Percentiles rank a stretch among this genome's conserved stretches.
These are phyloP conservation scores for Leptarthrus brevirostris DNA, from an alignment of 2,888 invertebrate species.

Conservation along the genomic window DNA sequence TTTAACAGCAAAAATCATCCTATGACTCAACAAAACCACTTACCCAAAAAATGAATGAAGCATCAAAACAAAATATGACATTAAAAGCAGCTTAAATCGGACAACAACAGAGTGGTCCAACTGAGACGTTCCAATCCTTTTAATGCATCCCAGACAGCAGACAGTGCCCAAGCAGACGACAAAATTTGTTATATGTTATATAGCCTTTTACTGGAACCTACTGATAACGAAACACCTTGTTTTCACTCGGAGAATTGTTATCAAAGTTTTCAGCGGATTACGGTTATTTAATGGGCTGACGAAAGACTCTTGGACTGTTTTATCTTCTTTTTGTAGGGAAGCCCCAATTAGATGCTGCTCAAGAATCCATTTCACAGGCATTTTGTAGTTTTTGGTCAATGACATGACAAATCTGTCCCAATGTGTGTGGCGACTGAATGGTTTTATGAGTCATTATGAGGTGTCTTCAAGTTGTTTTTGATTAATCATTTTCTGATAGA, in stretches of 20 bases:
- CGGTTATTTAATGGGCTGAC: constrained; percentile 35
- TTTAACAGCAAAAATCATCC: too few relatives aligned
- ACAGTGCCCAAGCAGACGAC: constrained; percentile 4
- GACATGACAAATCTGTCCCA: constrained; percentile 28
- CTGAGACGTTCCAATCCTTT: constrained; percentile 17
- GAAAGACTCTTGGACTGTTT: not conserved
- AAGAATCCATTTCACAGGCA: not conserved
- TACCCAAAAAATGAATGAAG: constrained; percentile 2
- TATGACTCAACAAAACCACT: constrained; percentile 18
- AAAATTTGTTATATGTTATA: too few relatives aligned
- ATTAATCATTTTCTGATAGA: constrained; percentile 50
- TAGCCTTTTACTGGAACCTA: constrained; percentile 27
- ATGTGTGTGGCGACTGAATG: constrained; percentile 50
- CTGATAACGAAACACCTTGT: constrained; percentile 50
- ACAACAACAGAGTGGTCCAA: not conserved
- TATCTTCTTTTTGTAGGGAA: not conserved
- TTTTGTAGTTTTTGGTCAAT: constrained; percentile 19
- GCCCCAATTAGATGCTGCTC: constrained; percentile 26
- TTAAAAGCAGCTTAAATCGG: constrained; percentile 37
- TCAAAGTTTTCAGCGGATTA: constrained; percentile 22
- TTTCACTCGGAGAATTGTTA: constrained; percentile 9
- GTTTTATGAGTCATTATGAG: constrained; percentile 51
- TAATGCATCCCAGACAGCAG: constrained; percentile 26
- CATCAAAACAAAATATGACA: constrained; percentile 38
- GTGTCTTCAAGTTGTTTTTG: constrained; percentile 45